These are phyloP conservation scores for Sceloporus undulatus DNA, from an alignment of 2,113 vertebrate species.

Conservation along the genomic window DNA sequence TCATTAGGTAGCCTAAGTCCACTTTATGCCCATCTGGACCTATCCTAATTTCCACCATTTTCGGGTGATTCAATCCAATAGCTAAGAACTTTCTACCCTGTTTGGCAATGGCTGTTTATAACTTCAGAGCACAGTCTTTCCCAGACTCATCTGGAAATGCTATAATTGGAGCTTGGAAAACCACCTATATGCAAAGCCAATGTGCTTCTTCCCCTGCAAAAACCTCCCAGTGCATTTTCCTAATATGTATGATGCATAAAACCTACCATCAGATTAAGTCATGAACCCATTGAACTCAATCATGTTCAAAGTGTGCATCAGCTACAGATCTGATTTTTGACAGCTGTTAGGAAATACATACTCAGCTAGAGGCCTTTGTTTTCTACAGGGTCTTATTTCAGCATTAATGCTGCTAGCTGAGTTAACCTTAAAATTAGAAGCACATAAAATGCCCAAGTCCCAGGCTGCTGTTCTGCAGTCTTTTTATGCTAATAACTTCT, in stretches of 20 bases:
- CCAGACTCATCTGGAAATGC: too few species aligned
- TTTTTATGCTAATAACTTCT: slow-evolving; percentile 38
- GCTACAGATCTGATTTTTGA: slow-evolving; percentile 40
- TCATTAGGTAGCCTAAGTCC: too few species aligned
- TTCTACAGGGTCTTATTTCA: slow-evolving; percentile 26
- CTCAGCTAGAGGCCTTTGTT: slow-evolving; percentile 22
- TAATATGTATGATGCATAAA: not conserved
- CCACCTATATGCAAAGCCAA: not conserved
- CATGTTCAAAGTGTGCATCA: slow-evolving; percentile 45
- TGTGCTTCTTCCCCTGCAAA: not conserved
- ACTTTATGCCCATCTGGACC: too few species aligned
- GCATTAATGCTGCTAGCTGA: slow-evolving; percentile 47
- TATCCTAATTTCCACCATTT: too few species aligned
- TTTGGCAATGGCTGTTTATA: too few species aligned
- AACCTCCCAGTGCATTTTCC: not conserved
- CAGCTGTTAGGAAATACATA: slow-evolving; percentile 39
- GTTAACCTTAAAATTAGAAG: slow-evolving; percentile 56
- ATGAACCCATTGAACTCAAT: slow-evolving; percentile 18
- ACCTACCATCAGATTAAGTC: not conserved
- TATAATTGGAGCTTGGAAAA: not conserved
- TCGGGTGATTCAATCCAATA: too few species aligned
- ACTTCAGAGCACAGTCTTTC: too few species aligned
- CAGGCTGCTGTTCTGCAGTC: not conserved
- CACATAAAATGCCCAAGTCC: slow-evolving; percentile 45
- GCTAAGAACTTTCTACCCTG: too few species aligned